Evolutionary conservation across 2,888 invertebrate species (phyloP), one percentile per base, ranked within the genome.

Genomic region (Laothoe populi): DNA sequence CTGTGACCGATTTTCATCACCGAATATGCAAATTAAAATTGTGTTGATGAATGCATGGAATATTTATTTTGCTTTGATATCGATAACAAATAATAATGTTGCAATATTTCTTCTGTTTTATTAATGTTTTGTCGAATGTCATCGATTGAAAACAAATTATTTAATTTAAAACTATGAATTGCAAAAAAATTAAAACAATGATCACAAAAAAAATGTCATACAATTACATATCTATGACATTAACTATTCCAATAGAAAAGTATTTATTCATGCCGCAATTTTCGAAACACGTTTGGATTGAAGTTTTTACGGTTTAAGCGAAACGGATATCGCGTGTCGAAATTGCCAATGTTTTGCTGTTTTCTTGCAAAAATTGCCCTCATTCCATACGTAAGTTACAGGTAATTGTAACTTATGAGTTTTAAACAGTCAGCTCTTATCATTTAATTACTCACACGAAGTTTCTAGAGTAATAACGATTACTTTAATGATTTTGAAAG

Each of bases 361-460:
- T 26, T 16, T 7, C 26, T n/a, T 13, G 16, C 10, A 49, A 8
- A 53, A 23, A 23, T 10, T 19, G 16, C 3, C 16, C 19, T 7
- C 10, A 19, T 19, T 49, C 5, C 26, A 16, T 31, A 10, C 0
- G n/a, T 0, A 31, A 16, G 16, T 19, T 21, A 4, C 46, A 38
- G 4, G 21, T 44, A 38, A 59, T 60, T 57, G 60, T 45, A 31
- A 59, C 23, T 44, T 48, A 57, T 40, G 35, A 57, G 38, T 24
- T 58, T 62, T 49, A 62, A 63, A 60, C 44, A 46, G 19, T 11
- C 42, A 46, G 48, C 26, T 57, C 59, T 62, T 63, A 66, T 66
- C 65, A 57, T 63, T 62, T 66, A 62, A 66, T 66, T 61, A 53
- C 44, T 40, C 38, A 59, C 48, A 40, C 13, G 38, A 59, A 48